phyloP scores from a whole-genome alignment of 2,888 invertebrate genomes.

The Papilio elwesi region DNA sequence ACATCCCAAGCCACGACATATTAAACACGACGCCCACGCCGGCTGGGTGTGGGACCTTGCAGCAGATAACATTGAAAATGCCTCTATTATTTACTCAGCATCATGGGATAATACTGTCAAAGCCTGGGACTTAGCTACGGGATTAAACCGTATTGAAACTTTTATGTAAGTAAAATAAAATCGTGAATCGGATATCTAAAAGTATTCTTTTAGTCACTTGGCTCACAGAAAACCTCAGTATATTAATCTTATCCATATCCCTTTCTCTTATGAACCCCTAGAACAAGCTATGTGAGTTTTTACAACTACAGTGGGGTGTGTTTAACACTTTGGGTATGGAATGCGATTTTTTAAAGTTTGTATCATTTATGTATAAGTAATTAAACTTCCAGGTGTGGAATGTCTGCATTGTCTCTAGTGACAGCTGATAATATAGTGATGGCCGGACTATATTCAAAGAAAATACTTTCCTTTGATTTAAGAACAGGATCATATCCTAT shows the following conservation, averaged over 20 bases:
- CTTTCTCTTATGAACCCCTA: no score
- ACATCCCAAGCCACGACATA: slow-evolving; percentile 62
- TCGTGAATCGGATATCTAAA: no score
- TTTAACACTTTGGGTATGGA: no score
- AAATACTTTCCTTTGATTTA: slow-evolving; percentile 81
- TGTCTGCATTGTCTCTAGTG: slow-evolving; percentile 82
- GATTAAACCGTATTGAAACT: slow-evolving; percentile 72
- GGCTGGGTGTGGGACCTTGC: slow-evolving; percentile 87
- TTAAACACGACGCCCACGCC: slow-evolving; percentile 79
- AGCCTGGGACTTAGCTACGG: slow-evolving; percentile 79
- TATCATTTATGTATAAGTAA: no score
- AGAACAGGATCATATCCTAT: slow-evolving; percentile 71
- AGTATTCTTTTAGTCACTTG: no score
- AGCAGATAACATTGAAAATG: slow-evolving; percentile 66
- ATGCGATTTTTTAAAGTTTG: no score
- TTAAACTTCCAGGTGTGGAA: slow-evolving; percentile 64
- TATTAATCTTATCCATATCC: no score
- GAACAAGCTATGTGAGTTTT: no score
- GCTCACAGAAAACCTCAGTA: no score
- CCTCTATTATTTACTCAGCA: slow-evolving; percentile 82
- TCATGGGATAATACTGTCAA: slow-evolving; percentile 86
- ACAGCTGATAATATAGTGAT: slow-evolving; percentile 76
- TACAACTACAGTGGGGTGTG: no score
- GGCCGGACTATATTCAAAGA: slow-evolving; percentile 83
- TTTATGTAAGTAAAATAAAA: slow-evolving; percentile 67